Percentiles rank a stretch among this genome's conserved stretches.
These are phyloP conservation scores for Oophaga sylvatica DNA, from an alignment of 2,797 vertebrate species.

Conservation along the genomic window DNA sequence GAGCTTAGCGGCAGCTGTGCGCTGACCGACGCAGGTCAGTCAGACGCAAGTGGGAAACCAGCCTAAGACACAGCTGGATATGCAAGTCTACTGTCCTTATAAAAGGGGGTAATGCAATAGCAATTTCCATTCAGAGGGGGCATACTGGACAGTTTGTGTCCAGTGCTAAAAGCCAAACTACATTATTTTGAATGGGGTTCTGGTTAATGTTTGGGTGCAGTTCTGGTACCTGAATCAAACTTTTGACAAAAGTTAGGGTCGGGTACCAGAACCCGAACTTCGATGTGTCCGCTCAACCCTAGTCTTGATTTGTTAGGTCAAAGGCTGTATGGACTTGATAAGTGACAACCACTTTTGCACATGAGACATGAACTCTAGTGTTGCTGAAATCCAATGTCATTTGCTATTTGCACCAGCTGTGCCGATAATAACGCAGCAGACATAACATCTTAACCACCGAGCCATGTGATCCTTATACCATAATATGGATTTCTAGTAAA, in stretches of 20 bases:
- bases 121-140: background rate
- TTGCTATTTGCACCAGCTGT: conserved; percentile 19
- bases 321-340: background rate
- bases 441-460: conserved; percentile 37
- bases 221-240: too few species aligned
- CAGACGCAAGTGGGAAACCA: too few species aligned
- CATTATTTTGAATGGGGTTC: too few species aligned
- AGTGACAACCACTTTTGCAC: background rate
- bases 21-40: too few species aligned
- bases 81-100: background rate
- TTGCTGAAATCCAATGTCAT: background rate
- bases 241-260: too few species aligned
- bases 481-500: conserved; percentile 25
- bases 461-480: conserved; percentile 39
- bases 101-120: background rate
- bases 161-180: too few species aligned
- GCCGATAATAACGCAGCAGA: conserved; percentile 33
- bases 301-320: background rate
- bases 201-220: too few species aligned
- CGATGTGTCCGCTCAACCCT: too few species aligned
- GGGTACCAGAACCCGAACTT: too few species aligned
- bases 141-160: background rate
- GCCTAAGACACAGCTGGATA: too few species aligned
- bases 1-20: too few species aligned
- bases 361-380: background rate